A percentile compares a stretch with the other conserved stretches of the same genome.
Conservation (phyloP, 2,797 vertebrate genomes). For the Typhlichthys subterraneus region DNA sequence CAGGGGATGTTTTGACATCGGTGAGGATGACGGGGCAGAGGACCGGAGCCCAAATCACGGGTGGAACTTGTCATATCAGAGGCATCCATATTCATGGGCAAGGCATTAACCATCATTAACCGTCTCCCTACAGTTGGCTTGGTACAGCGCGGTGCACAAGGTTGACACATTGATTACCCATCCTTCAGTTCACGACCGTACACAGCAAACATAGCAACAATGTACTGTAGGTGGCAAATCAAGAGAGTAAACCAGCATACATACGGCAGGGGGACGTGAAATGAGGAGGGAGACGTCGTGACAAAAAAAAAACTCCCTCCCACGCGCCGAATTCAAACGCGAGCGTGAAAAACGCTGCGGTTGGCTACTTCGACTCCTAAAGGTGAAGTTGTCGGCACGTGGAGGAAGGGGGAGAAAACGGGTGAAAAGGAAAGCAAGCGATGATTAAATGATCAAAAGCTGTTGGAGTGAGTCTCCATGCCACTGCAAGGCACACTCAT, state of each 20-base stretch:
- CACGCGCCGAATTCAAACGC: conserved; percentile 83
- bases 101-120: conserved; percentile 64
- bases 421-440: conserved; percentile 93
- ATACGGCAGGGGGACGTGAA: conserved; percentile 82
- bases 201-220: conserved; percentile 78
- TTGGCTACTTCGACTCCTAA: conserved; percentile 94
- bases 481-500: conserved; percentile 98
- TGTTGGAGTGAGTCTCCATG: conserved; percentile 95
- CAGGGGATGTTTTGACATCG: conserved; percentile 14
- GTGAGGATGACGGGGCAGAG: not conserved
- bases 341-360: conserved; percentile 96
- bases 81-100: conserved; percentile 51
- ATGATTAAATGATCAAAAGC: conserved; percentile 99
- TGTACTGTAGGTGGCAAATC: conserved; percentile 83
- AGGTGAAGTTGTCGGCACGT: conserved; percentile 95
- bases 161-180: conserved; percentile 28
- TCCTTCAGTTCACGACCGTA: conserved; percentile 47
- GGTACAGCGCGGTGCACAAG: conserved; percentile 18
- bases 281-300: conserved; percentile 86
- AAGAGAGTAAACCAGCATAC: conserved; percentile 89
- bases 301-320: conserved; percentile 88
- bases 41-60: conserved; percentile 26
- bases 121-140: conserved; percentile 41
- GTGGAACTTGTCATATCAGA: conserved; percentile 30
- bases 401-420: conserved; percentile 71